Base-by-base conservation (phyloP, 2,113 vertebrate species). In the Centropus bengalensis region DNA sequence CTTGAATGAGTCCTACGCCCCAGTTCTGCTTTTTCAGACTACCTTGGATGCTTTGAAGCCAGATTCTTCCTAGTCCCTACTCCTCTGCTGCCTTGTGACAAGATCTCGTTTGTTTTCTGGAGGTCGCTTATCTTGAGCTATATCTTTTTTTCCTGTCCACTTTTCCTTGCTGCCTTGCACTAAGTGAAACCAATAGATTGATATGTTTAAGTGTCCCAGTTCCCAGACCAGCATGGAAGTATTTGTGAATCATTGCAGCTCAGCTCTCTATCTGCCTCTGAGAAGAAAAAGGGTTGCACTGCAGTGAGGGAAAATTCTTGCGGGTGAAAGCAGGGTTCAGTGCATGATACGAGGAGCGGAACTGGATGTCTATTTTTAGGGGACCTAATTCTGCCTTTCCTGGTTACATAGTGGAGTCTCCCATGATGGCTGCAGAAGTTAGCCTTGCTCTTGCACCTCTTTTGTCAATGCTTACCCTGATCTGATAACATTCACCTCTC, bases 61-160 rank as follows among this genome's bases (percentile, higher is more conserved):
- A 96, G 82, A 90, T 90, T 82, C 52, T 36, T 88, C 64, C 76
- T 55, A 64, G 47, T 36, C 75, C 26, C 44, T 80, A 64, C 71
- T 90, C 63, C 24, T 83, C 47, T 73, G 30, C 86, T 86, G 79
- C 68, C 79, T 85, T 67, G 40, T 51, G 80, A 75, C 71, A 86
- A 75, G 64, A 52, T 49, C 47, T 14, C 67, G 84, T 79, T 96
- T 95, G 83, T 96, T 94, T 93, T 59, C 60, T 81, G 60, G 23
- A 93, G 52, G 60, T 86, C 15, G 2, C 52, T 91, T 75, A 63
- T 86, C 79, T 70, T 32, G 28, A 93, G 44, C 38, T 88, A 52
- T 90, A 78, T 30, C 12, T 94, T 91, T 89, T 89, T 89, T 86
- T 88, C 59, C 64, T 77, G 16, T 58, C 44, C 1, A 0, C 9